Conservation (phyloP, 1,140 invertebrate genomes). For the Mycetomoellerius zeteki region DNA sequence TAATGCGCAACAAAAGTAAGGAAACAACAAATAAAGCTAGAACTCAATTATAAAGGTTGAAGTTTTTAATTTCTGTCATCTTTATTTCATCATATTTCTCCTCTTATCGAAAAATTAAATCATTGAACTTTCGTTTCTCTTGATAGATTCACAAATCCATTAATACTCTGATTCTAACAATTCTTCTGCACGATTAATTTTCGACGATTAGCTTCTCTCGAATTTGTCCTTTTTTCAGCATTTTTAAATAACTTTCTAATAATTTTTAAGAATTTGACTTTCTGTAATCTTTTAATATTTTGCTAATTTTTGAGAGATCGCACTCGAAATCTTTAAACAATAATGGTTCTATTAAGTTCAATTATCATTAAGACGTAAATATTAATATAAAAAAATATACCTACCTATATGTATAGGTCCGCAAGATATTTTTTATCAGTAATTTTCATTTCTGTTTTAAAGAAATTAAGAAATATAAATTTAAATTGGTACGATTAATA, state of each 20-base stretch:
- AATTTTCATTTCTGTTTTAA: neutral
- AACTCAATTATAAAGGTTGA: neutral
- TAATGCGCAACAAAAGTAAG: neutral
- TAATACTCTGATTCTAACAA: too few relatives aligned
- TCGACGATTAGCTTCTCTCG: too few relatives aligned
- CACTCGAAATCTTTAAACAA: neutral
- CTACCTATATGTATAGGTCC: neutral
- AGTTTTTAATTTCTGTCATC: slow-evolving; percentile 16
- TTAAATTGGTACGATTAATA: neutral
- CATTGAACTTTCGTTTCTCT: too few relatives aligned
- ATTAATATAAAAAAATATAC: neutral
- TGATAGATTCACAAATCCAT: too few relatives aligned
- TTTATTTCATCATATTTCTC: neutral
- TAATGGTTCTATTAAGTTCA: neutral
- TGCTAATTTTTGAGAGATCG: neutral
- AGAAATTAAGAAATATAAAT: neutral
- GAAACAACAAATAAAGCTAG: slow-evolving; percentile 12
- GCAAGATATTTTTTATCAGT: neutral
- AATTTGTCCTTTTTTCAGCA: neutral
- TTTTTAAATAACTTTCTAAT: neutral
- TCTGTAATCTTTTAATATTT: neutral
- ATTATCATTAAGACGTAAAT: neutral
- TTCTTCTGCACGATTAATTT: too few relatives aligned
- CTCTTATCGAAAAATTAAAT: too few relatives aligned
- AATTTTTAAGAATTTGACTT: neutral